Evolutionary conservation across 2,113 vertebrate genomes (phyloP).

Genomic region (Delphinapterus leucas): DNA sequence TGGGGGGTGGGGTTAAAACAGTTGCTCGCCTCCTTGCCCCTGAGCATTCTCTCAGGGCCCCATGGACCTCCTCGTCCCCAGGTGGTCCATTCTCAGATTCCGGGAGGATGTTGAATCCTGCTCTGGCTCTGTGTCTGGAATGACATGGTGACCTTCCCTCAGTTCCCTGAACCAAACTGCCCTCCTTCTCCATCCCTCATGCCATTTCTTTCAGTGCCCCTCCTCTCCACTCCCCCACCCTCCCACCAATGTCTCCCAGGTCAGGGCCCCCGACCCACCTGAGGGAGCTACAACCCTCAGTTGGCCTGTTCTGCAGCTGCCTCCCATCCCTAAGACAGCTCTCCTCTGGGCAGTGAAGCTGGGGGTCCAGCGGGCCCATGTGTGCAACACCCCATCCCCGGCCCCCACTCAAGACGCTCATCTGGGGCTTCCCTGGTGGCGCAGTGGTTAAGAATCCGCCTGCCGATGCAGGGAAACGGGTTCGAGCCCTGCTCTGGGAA

Average conservation of each 20-base stretch:
- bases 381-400: not conserved
- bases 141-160: not conserved
- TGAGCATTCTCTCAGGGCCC: not conserved
- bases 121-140: not conserved
- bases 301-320: not conserved
- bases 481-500: too few relatives aligned
- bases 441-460: too few relatives aligned
- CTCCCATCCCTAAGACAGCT: not conserved
- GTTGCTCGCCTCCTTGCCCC: not conserved
- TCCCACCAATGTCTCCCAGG: not conserved
- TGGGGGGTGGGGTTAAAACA: not conserved
- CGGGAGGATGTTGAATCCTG: not conserved
- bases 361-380: not conserved
- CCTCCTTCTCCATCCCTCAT: not conserved
- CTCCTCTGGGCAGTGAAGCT: not conserved
- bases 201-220: too few relatives aligned
- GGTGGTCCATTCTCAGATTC: not conserved
- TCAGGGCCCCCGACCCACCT: not conserved
- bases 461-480: too few relatives aligned
- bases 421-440: too few relatives aligned
- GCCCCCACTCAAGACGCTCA: not conserved
- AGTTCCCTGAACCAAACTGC: not conserved
- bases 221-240: not conserved
- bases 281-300: not conserved
- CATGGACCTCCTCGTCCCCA: not conserved